These are phyloP conservation scores for Drosophila rubida DNA, from an alignment of 2,888 invertebrate species.

Conservation along the genomic window DNA sequence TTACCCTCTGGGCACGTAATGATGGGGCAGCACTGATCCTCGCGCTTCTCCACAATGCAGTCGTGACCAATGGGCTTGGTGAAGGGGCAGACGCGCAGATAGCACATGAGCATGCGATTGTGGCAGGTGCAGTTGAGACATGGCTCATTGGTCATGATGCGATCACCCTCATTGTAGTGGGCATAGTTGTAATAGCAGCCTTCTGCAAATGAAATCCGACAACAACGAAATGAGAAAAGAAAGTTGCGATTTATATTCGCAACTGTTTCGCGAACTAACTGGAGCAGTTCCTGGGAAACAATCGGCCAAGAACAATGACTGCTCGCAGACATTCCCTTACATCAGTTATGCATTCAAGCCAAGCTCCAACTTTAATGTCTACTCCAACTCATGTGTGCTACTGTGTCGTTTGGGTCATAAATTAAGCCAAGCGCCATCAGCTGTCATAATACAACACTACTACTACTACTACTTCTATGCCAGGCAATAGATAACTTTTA, in stretches of 20 bases:
- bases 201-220: slow-evolving; percentile 85
- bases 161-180: slow-evolving; percentile 96
- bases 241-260: slow-evolving; percentile 45
- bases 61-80: slow-evolving; percentile 97
- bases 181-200: slow-evolving; percentile 98
- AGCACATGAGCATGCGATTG: slow-evolving; percentile 98
- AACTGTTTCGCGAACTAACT: slow-evolving; percentile 40
- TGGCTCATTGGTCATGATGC: slow-evolving; percentile 97
- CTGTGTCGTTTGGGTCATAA: slow-evolving; percentile 68
- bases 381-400: slow-evolving; percentile 52
- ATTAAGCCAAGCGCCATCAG: slow-evolving; percentile 66
- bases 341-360: slow-evolving; percentile 63
- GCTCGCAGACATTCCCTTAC: slow-evolving; percentile 32
- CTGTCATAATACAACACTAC: slow-evolving; percentile 64
- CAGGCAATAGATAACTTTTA: slow-evolving; percentile 68
- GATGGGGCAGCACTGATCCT: slow-evolving; percentile 96
- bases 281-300: slow-evolving; percentile 50
- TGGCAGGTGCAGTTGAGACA: slow-evolving; percentile 98
- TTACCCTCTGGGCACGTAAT: slow-evolving; percentile 97
- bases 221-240: slow-evolving; percentile 34
- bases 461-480: slow-evolving; percentile 5
- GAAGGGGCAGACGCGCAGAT: slow-evolving; percentile 96
- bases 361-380: slow-evolving; percentile 14
- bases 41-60: slow-evolving; percentile 94
- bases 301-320: slow-evolving; percentile 39